Evolutionary conservation across 2,113 vertebrate genomes (phyloP), one percentile per base, ranked within the genome.

Genomic region (Himantopus leucocephalus): DNA sequence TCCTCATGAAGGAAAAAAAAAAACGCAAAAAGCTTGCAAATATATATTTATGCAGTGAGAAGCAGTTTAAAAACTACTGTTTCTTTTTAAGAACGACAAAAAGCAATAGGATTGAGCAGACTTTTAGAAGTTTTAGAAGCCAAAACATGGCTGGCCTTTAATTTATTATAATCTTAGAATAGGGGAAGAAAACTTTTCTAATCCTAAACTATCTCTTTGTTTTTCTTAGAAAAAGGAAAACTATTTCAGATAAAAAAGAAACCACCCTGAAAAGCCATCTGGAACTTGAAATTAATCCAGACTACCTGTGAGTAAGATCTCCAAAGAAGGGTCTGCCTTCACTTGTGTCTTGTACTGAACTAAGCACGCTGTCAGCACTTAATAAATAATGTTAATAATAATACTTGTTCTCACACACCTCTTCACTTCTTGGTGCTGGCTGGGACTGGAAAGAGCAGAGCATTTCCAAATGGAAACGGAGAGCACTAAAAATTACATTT

Each of bases 331-430:
- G 43, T 84, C 63, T 96, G 90, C 52, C 88, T 92, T 96, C 66
- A 72, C 84, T 92, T 21, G 17, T 94, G 83, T 85, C 95, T 92
- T 90, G 58, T 62, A 72, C 22, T 48, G 47, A 90, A 41, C n/a
- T 70, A 72, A 84, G 83, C 58, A 78, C 8, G 14, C 48, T 96
- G 92, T 96, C 95, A 95, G 58, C 91, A 94, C 88, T 72, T 96
- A 89, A 96, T 95, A 94, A 94, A 97, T 94, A 91, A 91, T 22
- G 37, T 72, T 95, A 90, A 91, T 90, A 92, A 74, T 73, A 73
- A 83, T 59, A 52, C 62, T 47, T 88, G 55, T 95, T 96, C 95
- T 92, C 68, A 72, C 88, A 94, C 75, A 95, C 64, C 72, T 86
- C 71, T 96, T 92, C 88, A 92, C 66, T 94, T 89, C 79, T 90